Base-by-base conservation (phyloP, 2,797 vertebrate species). In the Macropodus opercularis region DNA sequence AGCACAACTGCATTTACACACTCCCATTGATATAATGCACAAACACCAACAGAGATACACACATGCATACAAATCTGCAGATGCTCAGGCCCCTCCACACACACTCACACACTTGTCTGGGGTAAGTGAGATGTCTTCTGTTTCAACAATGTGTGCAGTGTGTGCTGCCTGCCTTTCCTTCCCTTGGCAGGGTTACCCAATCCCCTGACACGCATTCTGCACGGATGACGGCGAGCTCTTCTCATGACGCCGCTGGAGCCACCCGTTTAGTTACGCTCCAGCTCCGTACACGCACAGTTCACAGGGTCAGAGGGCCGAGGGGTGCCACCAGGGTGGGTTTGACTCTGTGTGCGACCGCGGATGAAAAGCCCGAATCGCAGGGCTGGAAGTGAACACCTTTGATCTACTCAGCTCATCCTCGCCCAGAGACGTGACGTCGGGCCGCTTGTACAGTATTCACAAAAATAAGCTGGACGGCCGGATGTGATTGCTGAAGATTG, bases 141-240 rank as follows among this genome's bases (percentile, higher is more conserved):
- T 90, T 90, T 87, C 85, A 90, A 89, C 89, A 90, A 87, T 89
- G 85, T 89, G 81, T 78, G 85, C 80, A 87, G 85, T 89, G 87
- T 90, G 85, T 46, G 81, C 77, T 47, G 79, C 74, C 63, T 59
- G 83, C 72, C 73, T 82, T 83, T 75, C 84, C 72, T 75, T 81
- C 75, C 66, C 66, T 69, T 86, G 82, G 77, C 80, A 82, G 81
- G 85, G 88, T 89, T 85, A 90, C 84, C 78, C 90, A 88, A 90
- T 90, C 89, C 85, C 72, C 82, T 88, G 87, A 88, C 84, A 87
- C 80, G 83, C 89, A 91, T 90, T 90, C 90, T 90, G 79, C 87
- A 85, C 67, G 81, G 85, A 88, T 90, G 90, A 89, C 80, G 89
- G 66, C 69, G 68, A 65, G 63, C 75, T 66, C 87, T 86, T 91